Evolutionary conservation across 1,140 invertebrate genomes (phyloP), one percentile per base, ranked within the genome.

Genomic region (Papilio glaucus): DNA sequence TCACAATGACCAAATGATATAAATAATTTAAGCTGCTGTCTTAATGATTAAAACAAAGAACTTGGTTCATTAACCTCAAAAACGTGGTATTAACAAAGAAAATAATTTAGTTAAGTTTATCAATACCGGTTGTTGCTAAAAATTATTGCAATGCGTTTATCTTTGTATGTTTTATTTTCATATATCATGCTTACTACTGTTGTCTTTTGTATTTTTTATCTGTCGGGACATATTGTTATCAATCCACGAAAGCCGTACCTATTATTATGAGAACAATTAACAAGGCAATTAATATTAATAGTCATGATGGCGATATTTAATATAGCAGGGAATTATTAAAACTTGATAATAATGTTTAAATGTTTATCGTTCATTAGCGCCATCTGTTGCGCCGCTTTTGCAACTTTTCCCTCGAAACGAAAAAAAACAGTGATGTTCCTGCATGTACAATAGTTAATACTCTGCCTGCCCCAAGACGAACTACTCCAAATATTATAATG

Each of bases 201-300:
- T 49, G 13, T 45, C 0, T 8, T 15, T 18, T 21, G n/a, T 12
- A n/a, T n/a, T n/a, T 49, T 49, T 49, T 21, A 9, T 21, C 8
- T 49, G 12, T 42, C 2, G n/a, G n/a, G n/a, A n/a, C 4, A 49
- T 49, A 49, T 21, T 21, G 45, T 49, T 9, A 49, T 42, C n/a
- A n/a, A 15, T 21, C 12, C 9, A 21, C 15, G 7, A 21, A 49
- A 49, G 45, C 21, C 18, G 8, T 21, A 49, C 8, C 45, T 49
- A 10, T 49, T 49, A 49, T 49, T 49, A 49, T 18, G 13, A n/a
- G 12, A 45, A 45, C 42, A 45, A 45, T 45, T 45, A 45, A 45
- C 5, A 21, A 9, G 18, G 37, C 0, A 6, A 18, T 45, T 45
- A 45, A 45, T 13, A 42, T 13, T 2, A 18, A 15, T 18, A 45